phyloP scores from a whole-genome alignment of 35 echinoderm and acorn worm species.

The Strongylocentrotus purpuratus region DNA sequence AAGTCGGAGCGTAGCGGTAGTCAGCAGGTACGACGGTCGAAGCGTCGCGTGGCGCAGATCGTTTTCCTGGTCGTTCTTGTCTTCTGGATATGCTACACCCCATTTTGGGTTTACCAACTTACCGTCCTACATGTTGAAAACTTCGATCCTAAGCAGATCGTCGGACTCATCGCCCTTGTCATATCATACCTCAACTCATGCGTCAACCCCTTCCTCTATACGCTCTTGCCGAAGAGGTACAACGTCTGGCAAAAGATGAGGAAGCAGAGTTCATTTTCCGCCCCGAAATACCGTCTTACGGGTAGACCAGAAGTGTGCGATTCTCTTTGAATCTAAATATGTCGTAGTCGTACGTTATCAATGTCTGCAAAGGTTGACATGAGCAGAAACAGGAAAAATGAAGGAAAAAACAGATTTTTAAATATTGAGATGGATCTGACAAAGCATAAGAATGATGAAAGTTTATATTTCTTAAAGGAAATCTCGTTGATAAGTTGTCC shows the following conservation, averaged over 20 bases:
- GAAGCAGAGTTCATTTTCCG: conserved; percentile 33
- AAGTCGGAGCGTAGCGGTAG: conserved; percentile 54
- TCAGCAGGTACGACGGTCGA: conserved; percentile 56
- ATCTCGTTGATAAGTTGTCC: no score
- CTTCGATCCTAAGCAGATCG: conserved; percentile 49
- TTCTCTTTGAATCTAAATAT: not conserved
- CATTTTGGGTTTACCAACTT: conserved; percentile 83
- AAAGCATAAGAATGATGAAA: no score
- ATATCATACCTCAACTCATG: conserved; percentile 84
- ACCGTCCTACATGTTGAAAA: conserved; percentile 41
- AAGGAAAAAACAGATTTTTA: no score
- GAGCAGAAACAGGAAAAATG: no score
- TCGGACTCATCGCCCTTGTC: conserved; percentile 67
- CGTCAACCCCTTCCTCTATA: conserved; percentile 86
- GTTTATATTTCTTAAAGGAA: no score
- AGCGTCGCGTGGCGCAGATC: conserved; percentile 71
- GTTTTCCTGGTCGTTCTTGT: conserved; percentile 74
- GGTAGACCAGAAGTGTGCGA: conserved; percentile 41
- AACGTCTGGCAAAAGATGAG: conserved; percentile 73
- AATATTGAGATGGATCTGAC: no score
- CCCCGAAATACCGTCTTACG: conserved; percentile 31
- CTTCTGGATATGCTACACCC: conserved; percentile 85
- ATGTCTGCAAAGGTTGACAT: no score
- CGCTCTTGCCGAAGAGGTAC: conserved; percentile 73
- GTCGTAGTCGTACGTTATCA: not conserved